Base-by-base conservation (phyloP, 2,888 invertebrate species). In the Branchellion lobata region DNA sequence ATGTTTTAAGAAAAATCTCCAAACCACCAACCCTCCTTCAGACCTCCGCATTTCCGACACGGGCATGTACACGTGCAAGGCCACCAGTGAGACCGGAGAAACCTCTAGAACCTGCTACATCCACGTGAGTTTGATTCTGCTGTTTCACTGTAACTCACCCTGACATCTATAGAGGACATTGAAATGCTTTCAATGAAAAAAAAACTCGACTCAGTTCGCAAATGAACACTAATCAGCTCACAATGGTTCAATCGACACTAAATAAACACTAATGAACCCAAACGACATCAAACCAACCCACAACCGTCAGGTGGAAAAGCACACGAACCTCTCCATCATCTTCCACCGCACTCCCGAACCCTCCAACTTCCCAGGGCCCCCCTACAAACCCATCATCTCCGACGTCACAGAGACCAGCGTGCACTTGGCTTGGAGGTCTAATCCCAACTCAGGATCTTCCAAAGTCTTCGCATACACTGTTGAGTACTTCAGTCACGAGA, bases 21-120 rank as follows among this genome's bases (percentile, higher is more conserved):
- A 57, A 57, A 5, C 3, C 3, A 57, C 21, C 61, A 24, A 8
- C 61, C 5, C 40, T 53, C 68, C 83, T 82, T 34, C 84, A 93
- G 93, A 94, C 88, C 90, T 83, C 40, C 91, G 91, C 85, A 85
- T 89, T 34, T 89, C 89, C 75, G 94, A 94, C 86, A 91, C 92
- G 0, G 93, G 93, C 0, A 88, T 92, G 29, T 94, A 93, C 88
- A 93, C 92, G 0, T 94, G 94, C 87, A 92, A 92, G 68, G 94
- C 93, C n/a, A 91, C 91, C 11, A 81, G 93, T 69, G 92, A 92
- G 84, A 92, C 92, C 83, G 93, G 94, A 0, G 93, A 93, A 86
- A 92, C 93, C 14, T 77, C 77, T 21, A 61, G 53, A 27, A 65
- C 77, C 8, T 77, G 77, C 40, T 51, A 92, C 92, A 1, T 93